Evolutionary conservation across 2,888 invertebrate genomes (phyloP).

Genomic region (Idaea biselata): DNA sequence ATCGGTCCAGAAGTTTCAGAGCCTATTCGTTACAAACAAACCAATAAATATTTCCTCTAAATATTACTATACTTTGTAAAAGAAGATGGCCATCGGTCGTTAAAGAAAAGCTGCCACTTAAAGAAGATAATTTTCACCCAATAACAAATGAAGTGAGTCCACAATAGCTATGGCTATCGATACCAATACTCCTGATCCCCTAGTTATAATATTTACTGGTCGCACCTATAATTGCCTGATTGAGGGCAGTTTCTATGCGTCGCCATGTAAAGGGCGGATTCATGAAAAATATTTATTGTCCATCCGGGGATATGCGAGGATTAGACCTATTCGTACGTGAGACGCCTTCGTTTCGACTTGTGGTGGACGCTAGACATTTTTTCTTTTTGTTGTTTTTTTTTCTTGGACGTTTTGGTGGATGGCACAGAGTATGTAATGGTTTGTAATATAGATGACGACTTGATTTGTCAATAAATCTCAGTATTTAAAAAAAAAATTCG

Average conservation of each 20-base stretch:
- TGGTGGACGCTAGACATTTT: slow-evolving; percentile 27
- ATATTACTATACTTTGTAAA: no score
- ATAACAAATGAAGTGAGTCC: slow-evolving; percentile 7
- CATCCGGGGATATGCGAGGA: slow-evolving; percentile 58
- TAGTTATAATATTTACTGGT: slow-evolving; percentile 71
- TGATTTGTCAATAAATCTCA: no score
- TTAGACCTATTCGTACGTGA: slow-evolving; percentile 77
- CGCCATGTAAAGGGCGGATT: slow-evolving; percentile 61
- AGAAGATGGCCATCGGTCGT: no score
- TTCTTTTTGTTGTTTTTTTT: slow-evolving; percentile 31
- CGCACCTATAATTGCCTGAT: slow-evolving; percentile 78
- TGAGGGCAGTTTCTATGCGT: slow-evolving; percentile 76
- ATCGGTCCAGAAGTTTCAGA: no score
- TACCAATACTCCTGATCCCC: slow-evolving; percentile 50
- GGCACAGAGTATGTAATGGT: no score
- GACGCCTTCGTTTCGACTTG: slow-evolving; percentile 32
- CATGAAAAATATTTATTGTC: slow-evolving; percentile 77
- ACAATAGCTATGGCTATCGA: slow-evolving; percentile 14
- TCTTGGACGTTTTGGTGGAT: background rate
- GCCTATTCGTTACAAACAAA: no score
- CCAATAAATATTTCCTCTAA: no score
- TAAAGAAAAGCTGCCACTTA: background rate
- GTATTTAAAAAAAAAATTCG: no score
- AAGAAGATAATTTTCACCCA: slow-evolving; percentile 14
- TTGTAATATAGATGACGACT: no score